Evolutionary conservation across 2,113 vertebrate genomes (phyloP), one percentile per base, ranked within the genome.

Genomic region (Bolborhynchus lineola): DNA sequence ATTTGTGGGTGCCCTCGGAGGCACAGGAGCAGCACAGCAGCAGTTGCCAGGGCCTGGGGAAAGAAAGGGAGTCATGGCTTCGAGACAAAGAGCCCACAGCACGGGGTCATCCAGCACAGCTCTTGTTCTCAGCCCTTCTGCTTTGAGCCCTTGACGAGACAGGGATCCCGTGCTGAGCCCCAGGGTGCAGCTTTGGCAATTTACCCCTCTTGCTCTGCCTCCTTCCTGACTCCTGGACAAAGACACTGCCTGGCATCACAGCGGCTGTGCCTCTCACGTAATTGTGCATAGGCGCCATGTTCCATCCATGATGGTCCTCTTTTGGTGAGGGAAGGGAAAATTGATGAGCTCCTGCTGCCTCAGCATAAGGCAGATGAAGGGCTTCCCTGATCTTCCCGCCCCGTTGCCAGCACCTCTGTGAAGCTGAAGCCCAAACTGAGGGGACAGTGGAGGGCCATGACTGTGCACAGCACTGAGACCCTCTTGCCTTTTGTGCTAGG

Each of bases 201-300:
- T 44, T 16, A 82, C 46, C 70, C 79, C 18, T 46, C 39, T 28
- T 5, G 10, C 8, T 69, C 47, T 39, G 29, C 47, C 14, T n/a
- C n/a, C 64, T 70, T 8, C 70, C 79, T 62, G 62, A 63, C 87
- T 76, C 24, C 46, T 11, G 52, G 87, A 5, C 39, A 88, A 7
- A 82, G 78, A 46, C 62, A 68, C 39, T 20, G 8, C 0, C 11
- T 29, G 52, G 46, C 52, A 28, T 82, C 28, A 1, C 70, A 82
- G 33, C 4, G 23, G 23, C 46, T 46, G 55, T 77, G 71, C 41
- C 55, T 53, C 33, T 39, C 23, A 1, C 9, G 1, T 6, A 8
- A 2, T 1, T 3, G 12, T 16, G 2, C 1, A 1, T 24, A 24
- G 1, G 3, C 18, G 3, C 5, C 5, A 0, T 2, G 1, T 6